A percentile compares a stretch with the other conserved stretches of the same genome.
phyloP scores from a whole-genome alignment of 1,140 invertebrate genomes.

The Aphis gossypii region DNA sequence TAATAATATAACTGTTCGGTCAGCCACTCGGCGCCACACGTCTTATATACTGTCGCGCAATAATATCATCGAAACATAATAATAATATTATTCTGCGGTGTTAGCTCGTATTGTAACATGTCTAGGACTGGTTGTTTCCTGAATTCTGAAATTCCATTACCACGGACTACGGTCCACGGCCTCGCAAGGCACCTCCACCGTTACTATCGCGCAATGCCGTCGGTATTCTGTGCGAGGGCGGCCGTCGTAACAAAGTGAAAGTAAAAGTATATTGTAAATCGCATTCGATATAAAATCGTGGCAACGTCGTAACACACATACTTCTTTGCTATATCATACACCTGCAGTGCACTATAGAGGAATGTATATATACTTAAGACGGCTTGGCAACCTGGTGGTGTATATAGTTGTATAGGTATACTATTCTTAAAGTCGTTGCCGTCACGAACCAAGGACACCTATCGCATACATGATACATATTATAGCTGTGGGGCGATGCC shows the following conservation, averaged over 20 bases:
- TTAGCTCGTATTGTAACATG: not conserved
- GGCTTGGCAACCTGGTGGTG: conserved; percentile 44
- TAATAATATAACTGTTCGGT: not conserved
- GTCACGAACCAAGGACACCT: conserved; percentile 45
- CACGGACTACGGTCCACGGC: conserved; percentile 36
- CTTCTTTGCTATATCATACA: not conserved
- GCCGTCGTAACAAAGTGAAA: conserved; percentile 38
- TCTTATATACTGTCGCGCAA: not conserved
- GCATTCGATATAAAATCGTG: conserved; percentile 32
- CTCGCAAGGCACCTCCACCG: conserved; percentile 17
- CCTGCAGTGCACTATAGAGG: not conserved
- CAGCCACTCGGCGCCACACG: not conserved
- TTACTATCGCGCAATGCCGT: conserved; percentile 35
- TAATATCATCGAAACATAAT: not conserved
- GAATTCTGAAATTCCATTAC: conserved; percentile 40
- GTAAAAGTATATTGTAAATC: conserved; percentile 46
- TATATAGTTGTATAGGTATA: conserved; percentile 2
- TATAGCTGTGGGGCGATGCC: conserved; percentile 45
- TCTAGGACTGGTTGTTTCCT: conserved; percentile 23
- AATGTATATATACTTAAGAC: conserved; percentile 35
- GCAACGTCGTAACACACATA: conserved; percentile 48
- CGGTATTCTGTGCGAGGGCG: conserved; percentile 49
- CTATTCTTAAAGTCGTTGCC: conserved; percentile 38
- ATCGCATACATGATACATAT: conserved; percentile 16
- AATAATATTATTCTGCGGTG: not conserved